Conservation (phyloP, 2,797 vertebrate genomes). For the Oophaga sylvatica region DNA sequence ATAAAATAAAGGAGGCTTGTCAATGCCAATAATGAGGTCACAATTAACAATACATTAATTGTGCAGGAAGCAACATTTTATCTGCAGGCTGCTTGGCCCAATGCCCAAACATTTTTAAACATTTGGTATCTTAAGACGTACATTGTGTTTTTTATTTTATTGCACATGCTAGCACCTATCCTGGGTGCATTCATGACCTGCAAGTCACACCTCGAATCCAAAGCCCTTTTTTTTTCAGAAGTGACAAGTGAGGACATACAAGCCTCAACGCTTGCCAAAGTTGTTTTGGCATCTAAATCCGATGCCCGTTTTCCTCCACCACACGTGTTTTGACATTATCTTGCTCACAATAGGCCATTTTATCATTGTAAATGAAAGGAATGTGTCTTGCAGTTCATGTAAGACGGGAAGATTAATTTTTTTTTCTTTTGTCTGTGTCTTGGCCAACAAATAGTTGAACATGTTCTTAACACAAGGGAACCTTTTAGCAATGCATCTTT, state of each 20-base stretch:
- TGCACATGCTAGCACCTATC: slow-evolving; percentile 21
- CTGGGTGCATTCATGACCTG: neutral
- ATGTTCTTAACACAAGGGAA: neutral
- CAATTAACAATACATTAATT: slow-evolving; percentile 4
- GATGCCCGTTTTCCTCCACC: neutral
- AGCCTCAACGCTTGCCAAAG: neutral
- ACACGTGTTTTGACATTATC: neutral
- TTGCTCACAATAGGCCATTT: neutral
- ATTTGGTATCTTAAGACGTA: neutral
- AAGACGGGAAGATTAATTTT: neutral
- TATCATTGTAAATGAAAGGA: neutral
- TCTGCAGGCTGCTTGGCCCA: neutral
- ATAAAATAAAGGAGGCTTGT: neutral
- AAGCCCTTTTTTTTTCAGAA: neutral
- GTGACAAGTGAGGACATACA: slow-evolving; percentile 5
- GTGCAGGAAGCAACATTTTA: neutral
- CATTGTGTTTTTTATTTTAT: slow-evolving; percentile 2
- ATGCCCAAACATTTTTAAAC: neutral
- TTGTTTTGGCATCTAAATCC: neutral
- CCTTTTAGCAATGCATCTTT: too few relatives aligned
- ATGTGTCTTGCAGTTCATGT: neutral
- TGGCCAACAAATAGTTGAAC: neutral
- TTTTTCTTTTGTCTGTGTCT: neutral
- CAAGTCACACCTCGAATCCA: neutral
- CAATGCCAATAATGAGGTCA: neutral